Evolutionary conservation across 2,888 invertebrate genomes (phyloP).

Genomic region (Limnephilus rhombicus): DNA sequence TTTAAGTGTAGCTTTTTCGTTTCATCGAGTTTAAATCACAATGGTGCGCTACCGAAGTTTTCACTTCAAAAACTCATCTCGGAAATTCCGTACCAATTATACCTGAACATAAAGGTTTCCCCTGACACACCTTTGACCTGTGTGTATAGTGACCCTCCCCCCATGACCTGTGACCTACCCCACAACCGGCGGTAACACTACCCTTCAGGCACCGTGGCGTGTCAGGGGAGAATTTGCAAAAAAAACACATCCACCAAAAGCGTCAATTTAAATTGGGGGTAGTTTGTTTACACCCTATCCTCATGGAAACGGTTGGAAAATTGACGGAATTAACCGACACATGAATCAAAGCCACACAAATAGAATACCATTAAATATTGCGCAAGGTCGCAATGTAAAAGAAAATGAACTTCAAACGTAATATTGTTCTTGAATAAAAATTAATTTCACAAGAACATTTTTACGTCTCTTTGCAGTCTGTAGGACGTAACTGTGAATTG

Average conservation of each 20-base stretch:
- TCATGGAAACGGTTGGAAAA: background rate
- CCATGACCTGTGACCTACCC: background rate
- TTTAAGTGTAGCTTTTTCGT: no score
- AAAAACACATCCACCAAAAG: background rate
- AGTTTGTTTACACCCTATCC: background rate
- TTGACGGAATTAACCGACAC: background rate
- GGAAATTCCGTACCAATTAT: background rate
- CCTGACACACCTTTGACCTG: background rate
- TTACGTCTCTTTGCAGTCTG: background rate
- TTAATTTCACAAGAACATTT: background rate
- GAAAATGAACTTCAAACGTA: background rate
- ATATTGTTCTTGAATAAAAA: background rate
- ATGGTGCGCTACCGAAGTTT: no score
- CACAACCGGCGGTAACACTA: background rate
- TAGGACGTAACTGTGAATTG: no score
- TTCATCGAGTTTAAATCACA: no score
- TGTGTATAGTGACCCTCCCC: background rate
- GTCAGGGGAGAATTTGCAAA: background rate
- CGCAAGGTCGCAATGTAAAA: background rate
- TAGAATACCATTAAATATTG: background rate
- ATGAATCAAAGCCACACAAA: background rate
- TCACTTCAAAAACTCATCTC: background rate
- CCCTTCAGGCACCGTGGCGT: background rate
- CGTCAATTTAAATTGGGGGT: background rate
- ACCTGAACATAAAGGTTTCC: background rate